Percentiles rank a stretch among this genome's conserved stretches.
Evolutionary conservation across 35 echinoderm and acorn worm species (phyloP).

Genomic region (Anneissia japonica): DNA sequence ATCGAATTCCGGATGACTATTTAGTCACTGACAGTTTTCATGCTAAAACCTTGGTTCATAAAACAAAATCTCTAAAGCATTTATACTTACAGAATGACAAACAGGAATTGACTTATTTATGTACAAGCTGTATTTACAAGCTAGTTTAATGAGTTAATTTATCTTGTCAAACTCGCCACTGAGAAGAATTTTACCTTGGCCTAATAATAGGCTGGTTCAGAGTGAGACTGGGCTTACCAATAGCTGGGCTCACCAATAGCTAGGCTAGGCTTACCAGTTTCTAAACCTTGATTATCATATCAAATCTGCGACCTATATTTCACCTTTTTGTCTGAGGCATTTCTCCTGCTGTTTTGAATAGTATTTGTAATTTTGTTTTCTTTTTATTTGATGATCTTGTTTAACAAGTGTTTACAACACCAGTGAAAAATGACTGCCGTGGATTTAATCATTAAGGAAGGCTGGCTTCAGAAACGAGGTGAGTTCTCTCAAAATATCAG

Average conservation of each 20-base stretch:
- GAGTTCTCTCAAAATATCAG: background rate
- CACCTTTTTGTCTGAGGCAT: background rate
- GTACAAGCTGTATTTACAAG: background rate
- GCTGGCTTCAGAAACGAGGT: slow-evolving; percentile 17
- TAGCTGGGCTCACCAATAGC: too few relatives aligned
- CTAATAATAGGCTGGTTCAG: background rate
- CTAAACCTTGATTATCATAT: background rate
- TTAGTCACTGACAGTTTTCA: background rate
- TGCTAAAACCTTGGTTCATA: background rate
- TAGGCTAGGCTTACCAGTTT: background rate
- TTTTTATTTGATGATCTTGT: background rate
- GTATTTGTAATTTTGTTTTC: background rate
- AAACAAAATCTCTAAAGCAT: background rate
- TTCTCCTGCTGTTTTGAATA: background rate
- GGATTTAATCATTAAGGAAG: background rate
- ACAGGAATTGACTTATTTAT: background rate
- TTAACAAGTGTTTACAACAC: background rate
- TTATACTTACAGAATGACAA: background rate
- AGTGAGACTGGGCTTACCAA: too few relatives aligned
- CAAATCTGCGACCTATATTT: background rate
- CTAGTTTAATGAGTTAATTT: background rate
- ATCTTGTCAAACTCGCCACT: background rate
- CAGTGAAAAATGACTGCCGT: background rate
- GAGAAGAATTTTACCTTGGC: background rate
- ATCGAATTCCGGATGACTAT: background rate